Evolutionary conservation across 2,797 vertebrate genomes (phyloP).

Genomic region (Siniperca undulata): DNA sequence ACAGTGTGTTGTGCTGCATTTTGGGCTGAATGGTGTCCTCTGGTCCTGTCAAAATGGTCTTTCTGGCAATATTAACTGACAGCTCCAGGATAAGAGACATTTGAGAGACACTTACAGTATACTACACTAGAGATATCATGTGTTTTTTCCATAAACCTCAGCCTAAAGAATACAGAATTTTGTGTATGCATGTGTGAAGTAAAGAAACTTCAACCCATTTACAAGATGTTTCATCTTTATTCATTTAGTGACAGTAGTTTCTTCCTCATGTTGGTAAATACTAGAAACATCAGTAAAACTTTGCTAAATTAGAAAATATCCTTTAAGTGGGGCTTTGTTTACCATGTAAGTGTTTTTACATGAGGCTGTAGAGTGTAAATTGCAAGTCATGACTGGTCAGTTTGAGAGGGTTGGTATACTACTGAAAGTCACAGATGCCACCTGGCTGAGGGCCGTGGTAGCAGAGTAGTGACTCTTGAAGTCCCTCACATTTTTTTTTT

Average conservation of each 20-base stretch:
- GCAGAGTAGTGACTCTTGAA: background rate
- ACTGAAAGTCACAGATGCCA: constrained; percentile 69
- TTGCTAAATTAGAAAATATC: background rate
- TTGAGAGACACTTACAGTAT: background rate
- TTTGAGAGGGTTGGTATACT: constrained; percentile 50
- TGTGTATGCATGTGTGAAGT: background rate
- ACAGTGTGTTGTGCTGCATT: background rate
- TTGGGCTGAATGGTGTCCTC: background rate
- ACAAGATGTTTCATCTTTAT: background rate
- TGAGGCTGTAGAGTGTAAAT: constrained; percentile 32
- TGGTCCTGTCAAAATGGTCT: background rate
- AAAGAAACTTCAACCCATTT: background rate
- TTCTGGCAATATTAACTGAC: background rate
- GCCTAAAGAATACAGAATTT: background rate
- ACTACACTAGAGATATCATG: background rate
- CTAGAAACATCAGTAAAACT: background rate
- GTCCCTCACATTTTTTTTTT: constrained; percentile 4
- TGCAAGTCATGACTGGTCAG: constrained; percentile 69
- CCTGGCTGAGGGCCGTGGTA: constrained; percentile 1
- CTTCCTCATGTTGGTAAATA: background rate
- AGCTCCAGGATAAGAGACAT: background rate
- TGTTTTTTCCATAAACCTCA: background rate
- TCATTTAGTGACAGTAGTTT: background rate
- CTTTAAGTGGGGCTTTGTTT: background rate
- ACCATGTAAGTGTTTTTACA: background rate